Percentiles rank a stretch among this genome's conserved stretches.
These are phyloP conservation scores for Mycalesis mineus DNA, from an alignment of 2,888 invertebrate genomes.

Conservation along the genomic window DNA sequence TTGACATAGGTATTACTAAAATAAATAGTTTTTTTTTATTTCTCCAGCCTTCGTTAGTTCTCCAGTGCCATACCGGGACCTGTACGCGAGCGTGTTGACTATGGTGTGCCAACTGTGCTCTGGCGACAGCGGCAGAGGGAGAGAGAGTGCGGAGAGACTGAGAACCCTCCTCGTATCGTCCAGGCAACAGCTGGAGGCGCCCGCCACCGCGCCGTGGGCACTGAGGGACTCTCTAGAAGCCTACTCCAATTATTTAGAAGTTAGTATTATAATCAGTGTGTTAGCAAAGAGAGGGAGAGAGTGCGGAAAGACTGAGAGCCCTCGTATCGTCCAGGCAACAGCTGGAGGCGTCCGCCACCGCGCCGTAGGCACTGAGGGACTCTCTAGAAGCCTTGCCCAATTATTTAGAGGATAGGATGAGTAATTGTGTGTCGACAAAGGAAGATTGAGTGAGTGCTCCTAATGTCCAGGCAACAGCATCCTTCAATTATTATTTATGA, in stretches of 20 bases:
- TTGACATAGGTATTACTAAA: too few relatives aligned
- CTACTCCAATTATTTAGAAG: conserved; percentile 81
- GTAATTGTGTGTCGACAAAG: neutral
- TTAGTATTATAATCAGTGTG: conserved; percentile 35
- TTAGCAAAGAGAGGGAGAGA: neutral
- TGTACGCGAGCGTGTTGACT: conserved; percentile 48
- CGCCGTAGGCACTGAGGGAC: conserved; percentile 66
- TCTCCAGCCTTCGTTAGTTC: conserved; percentile 58
- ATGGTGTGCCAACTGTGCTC: conserved; percentile 47
- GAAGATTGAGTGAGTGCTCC: neutral
- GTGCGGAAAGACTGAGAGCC: conserved; percentile 21
- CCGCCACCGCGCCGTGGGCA: conserved; percentile 47
- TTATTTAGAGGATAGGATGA: conserved; percentile 77
- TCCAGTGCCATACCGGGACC: conserved; percentile 63
- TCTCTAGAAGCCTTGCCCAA: conserved; percentile 77
- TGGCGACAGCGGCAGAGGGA: conserved; percentile 29
- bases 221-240: conserved; percentile 75
- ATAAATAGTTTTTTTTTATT: too few relatives aligned
- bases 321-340: neutral
- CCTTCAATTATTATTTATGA: too few relatives aligned
- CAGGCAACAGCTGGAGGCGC: neutral
- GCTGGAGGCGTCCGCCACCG: conserved; percentile 5
- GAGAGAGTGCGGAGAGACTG: conserved; percentile 30
- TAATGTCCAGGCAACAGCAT: neutral
- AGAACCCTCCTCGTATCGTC: conserved; percentile 12